Conservation (phyloP, 1,140 invertebrate species). For the Mesaphorura yosii region DNA sequence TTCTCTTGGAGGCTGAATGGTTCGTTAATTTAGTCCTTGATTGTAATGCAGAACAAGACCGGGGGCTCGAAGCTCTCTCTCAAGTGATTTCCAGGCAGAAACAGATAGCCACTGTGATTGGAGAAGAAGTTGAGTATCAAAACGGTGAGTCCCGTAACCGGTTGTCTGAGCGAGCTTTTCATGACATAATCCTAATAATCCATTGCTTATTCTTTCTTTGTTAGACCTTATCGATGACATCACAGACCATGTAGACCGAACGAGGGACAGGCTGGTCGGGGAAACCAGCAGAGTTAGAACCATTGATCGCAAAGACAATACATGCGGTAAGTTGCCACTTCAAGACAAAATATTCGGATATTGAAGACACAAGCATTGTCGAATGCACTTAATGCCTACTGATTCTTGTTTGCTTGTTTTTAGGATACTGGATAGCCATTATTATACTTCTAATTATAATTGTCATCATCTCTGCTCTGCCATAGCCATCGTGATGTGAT, state of each 20-base stretch:
- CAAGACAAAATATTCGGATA: too few relatives aligned
- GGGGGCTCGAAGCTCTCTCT: conserved; percentile 60
- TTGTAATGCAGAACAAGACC: conserved; percentile 62
- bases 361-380: too few relatives aligned
- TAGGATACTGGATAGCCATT: conserved; percentile 40
- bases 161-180: too few relatives aligned
- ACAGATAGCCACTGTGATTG: conserved; percentile 58
- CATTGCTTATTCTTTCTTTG: conserved; percentile 34
- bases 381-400: too few relatives aligned
- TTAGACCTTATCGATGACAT: conserved; percentile 70
- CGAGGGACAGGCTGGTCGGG: conserved; percentile 50
- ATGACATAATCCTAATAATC: not conserved
- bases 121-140: conserved; percentile 62
- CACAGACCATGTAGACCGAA: conserved; percentile 57
- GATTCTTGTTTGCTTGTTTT: too few relatives aligned
- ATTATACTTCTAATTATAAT: conserved; percentile 39
- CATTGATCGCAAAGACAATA: conserved; percentile 54
- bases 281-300: conserved; percentile 53
- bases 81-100: conserved; percentile 65
- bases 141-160: conserved; percentile 33
- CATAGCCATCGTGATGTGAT: too few relatives aligned
- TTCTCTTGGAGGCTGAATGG: too few relatives aligned
- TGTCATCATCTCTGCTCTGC: conserved; percentile 34
- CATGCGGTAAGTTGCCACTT: conserved; percentile 52
- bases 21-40: too few relatives aligned